These are phyloP conservation scores for Yponomeuta cagnagella DNA, from an alignment of 2,888 invertebrate species.

Conservation along the genomic window DNA sequence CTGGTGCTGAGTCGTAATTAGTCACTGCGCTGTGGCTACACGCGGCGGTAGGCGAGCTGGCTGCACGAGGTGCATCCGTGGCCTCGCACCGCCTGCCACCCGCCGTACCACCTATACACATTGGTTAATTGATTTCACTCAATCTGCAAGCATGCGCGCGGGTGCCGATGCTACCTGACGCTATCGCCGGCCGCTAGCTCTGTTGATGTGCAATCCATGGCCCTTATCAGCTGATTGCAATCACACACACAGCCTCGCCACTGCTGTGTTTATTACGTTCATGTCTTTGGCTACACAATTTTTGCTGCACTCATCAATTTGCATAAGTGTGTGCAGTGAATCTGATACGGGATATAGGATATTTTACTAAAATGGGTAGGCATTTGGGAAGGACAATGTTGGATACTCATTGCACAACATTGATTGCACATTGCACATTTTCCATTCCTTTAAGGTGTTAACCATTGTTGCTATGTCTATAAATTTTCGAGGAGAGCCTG, in stretches of 20 bases:
- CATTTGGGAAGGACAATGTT: not conserved
- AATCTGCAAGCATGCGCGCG: slow-evolving; percentile 55
- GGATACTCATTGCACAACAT: not conserved
- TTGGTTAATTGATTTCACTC: slow-evolving; percentile 55
- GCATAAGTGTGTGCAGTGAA: not conserved
- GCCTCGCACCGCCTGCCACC: slow-evolving; percentile 4
- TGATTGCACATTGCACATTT: not conserved
- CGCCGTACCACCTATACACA: slow-evolving; percentile 17
- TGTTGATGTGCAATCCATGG: slow-evolving; percentile 17
- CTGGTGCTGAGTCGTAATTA: slow-evolving; percentile 17
- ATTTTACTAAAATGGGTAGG: not conserved
- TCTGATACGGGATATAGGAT: not conserved
- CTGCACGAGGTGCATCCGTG: slow-evolving; percentile 8
- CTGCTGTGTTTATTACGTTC: not conserved
- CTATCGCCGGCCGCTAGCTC: not conserved
- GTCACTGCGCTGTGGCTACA: slow-evolving; percentile 18
- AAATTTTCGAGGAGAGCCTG: too few relatives aligned
- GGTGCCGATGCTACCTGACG: slow-evolving; percentile 29
- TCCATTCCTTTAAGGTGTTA: too few relatives aligned
- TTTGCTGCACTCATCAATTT: not conserved
- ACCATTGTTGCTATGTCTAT: too few relatives aligned
- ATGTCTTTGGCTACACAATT: not conserved
- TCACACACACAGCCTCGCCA: slow-evolving; percentile 25
- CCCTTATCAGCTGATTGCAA: slow-evolving; percentile 69
- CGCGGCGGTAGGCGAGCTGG: not conserved